These are phyloP conservation scores for Pseudocheirus occidentalis DNA, from an alignment of 2,797 vertebrate species.

Conservation along the genomic window DNA sequence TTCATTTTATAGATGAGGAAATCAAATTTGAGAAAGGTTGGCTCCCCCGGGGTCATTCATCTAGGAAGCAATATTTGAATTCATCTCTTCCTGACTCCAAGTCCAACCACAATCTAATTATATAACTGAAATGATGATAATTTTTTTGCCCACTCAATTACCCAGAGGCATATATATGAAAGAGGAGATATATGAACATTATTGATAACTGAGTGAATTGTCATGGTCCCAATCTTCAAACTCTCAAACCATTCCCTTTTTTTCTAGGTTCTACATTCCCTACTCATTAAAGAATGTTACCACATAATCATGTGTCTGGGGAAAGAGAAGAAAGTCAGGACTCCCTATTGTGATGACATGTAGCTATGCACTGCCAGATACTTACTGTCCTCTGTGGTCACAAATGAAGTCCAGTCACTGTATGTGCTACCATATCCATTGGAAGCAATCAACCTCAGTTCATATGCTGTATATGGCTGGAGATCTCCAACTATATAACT, in stretches of 20 bases:
- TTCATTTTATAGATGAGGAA: background rate
- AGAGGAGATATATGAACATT: background rate
- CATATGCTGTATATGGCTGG: slow-evolving; percentile 88
- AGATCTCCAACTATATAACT: slow-evolving; percentile 85
- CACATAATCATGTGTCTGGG: slow-evolving; percentile 5
- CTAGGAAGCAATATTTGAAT: background rate
- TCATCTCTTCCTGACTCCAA: background rate
- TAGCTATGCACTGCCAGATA: slow-evolving; percentile 57
- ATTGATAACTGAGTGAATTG: background rate
- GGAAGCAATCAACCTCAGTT: slow-evolving; percentile 88
- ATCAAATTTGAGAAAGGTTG: background rate
- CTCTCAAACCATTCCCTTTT: background rate
- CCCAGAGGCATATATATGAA: too few relatives aligned
- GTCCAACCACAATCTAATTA: background rate
- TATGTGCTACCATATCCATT: slow-evolving; percentile 87
- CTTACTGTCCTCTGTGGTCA: slow-evolving; percentile 94
- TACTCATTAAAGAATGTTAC: background rate
- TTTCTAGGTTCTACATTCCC: background rate
- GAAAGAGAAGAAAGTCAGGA: background rate
- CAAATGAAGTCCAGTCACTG: slow-evolving; percentile 88
- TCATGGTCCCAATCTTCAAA: background rate
- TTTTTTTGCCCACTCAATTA: background rate
- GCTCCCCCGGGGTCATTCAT: background rate
- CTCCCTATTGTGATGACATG: background rate
- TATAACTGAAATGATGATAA: background rate